Base-by-base conservation (phyloP, 2,888 invertebrate genomes). In the Enoplolaimus lenunculus region DNA sequence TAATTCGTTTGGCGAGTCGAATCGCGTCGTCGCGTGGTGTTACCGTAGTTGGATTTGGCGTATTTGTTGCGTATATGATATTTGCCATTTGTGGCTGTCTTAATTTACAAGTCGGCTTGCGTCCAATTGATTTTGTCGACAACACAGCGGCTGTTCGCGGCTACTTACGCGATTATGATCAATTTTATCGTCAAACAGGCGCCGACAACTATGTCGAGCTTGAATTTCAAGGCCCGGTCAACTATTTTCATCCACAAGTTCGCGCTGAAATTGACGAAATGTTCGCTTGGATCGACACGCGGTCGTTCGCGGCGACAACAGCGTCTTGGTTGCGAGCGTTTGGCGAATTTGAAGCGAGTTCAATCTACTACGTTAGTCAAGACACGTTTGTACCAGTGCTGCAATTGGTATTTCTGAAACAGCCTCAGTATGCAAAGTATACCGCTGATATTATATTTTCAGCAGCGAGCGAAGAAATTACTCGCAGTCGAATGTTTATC, bases 301-400 rank as follows among this genome's bases (percentile, higher is more conserved):
- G 75, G 7, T 73, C 77, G 30, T 77, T 75, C 69, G 79, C 78
- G 2, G 73, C 74, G 1, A 72, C 77, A 34, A 74, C 76, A 1
- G 75, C 77, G 62, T 76, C 75, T 65, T 79, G 79, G 79, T 73
- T 79, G 64, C 71, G 72, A 7, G 80, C 79, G 66, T 79, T 79
- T 64, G 75, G 73, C 26, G 74, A 77, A 69, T 79, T 78, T 74
- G 77, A 79, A 71, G 75, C 76, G 60, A 72, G 73, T 66, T 75
- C 73, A 67, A 76, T 78, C 68, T 80, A 79, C 69, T 26, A 68
- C 28, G 67, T 72, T 7, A 69, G 62, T 33, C 69, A 75, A 75
- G 78, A 80, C 69, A 80, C 79, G 0, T 77, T 79, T 68, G 78
- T 79, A 26, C 78, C 79, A 1, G 76, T 79, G 1, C 75, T 80